Conservation (phyloP, 2,797 vertebrate genomes). For the Phyllotis vaccarum region DNA sequence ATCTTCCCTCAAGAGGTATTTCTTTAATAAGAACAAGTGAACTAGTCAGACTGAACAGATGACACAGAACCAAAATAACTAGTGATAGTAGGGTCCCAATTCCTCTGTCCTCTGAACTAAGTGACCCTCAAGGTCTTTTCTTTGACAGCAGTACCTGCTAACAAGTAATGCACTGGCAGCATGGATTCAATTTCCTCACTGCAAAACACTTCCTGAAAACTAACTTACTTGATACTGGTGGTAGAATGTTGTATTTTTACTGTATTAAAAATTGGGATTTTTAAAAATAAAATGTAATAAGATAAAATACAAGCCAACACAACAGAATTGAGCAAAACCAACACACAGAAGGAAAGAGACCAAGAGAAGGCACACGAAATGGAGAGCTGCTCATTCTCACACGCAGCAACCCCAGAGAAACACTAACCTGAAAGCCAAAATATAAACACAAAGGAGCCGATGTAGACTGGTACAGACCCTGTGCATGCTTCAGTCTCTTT, state of each 20-base stretch:
- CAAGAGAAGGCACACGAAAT: neutral
- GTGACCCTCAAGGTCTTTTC: neutral
- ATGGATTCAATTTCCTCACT: neutral
- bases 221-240: neutral
- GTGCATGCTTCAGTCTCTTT: too few species aligned
- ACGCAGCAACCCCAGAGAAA: neutral
- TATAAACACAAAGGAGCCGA: neutral
- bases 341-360: neutral
- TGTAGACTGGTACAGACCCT: neutral
- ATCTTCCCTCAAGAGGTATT: neutral
- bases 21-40: constrained; percentile 19
- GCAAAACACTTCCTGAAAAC: neutral
- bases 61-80: neutral
- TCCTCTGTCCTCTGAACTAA: neutral
- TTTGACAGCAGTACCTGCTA: neutral
- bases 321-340: neutral
- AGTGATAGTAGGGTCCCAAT: neutral
- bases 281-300: neutral
- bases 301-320: neutral
- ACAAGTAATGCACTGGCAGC: neutral
- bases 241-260: neutral
- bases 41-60: neutral
- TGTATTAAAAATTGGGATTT: neutral
- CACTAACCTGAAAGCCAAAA: neutral
- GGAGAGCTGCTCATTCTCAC: neutral